Evolutionary conservation across 2,797 vertebrate species (phyloP).

Genomic region (Acestrorhynchus altus): DNA sequence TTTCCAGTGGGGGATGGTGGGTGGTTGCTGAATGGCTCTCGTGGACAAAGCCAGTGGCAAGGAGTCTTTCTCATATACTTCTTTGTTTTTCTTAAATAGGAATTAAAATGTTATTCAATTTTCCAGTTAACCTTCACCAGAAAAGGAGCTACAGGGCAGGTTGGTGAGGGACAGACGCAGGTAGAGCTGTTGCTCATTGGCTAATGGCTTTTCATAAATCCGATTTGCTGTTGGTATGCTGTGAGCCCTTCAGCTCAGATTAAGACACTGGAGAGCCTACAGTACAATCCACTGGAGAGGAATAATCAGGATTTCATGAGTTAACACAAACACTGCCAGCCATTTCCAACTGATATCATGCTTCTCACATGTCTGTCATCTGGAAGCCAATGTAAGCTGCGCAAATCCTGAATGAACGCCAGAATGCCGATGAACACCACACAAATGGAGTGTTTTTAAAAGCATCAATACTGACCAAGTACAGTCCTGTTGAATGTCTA

Average conservation of each 20-base stretch:
- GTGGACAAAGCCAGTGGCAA: slow-evolving; percentile 46
- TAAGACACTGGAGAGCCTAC: slow-evolving; percentile 3
- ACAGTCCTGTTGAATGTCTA: neutral
- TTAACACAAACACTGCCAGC: neutral
- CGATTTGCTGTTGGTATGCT: slow-evolving; percentile 29
- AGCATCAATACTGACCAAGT: too few relatives aligned
- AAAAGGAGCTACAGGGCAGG: slow-evolving; percentile 54
- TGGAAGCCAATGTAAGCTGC: neutral
- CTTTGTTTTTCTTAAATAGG: slow-evolving; percentile 38
- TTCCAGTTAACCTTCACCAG: slow-evolving; percentile 50
- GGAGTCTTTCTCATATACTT: slow-evolving; percentile 49
- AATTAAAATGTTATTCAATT: slow-evolving; percentile 38
- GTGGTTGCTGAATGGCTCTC: neutral
- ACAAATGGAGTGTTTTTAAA: too few relatives aligned
- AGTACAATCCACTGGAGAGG: slow-evolving; percentile 9
- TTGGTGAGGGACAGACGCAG: slow-evolving; percentile 40
- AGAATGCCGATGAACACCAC: too few relatives aligned
- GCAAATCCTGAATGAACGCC: too few relatives aligned
- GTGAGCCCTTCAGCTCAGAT: slow-evolving; percentile 2
- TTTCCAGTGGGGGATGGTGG: neutral
- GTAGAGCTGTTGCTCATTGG: slow-evolving; percentile 43
- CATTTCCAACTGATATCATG: neutral
- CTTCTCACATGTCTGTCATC: neutral
- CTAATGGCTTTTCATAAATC: slow-evolving; percentile 45
- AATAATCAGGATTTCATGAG: slow-evolving; percentile 17